Evolutionary conservation across 2,113 vertebrate species (phyloP).

Genomic region (Scopus umbretta): DNA sequence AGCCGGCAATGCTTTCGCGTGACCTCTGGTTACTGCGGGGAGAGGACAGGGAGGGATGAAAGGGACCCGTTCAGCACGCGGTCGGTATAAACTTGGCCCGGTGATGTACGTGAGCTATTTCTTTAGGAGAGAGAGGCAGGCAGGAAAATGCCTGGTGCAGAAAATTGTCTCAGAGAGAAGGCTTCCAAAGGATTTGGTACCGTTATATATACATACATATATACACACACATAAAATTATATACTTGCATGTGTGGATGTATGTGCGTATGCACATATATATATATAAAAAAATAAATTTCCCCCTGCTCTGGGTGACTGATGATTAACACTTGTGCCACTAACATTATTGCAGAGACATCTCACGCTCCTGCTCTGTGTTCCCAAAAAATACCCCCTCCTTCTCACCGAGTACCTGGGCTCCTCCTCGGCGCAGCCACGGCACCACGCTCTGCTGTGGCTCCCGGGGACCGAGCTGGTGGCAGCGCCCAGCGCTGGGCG

Average conservation of each 20-base stretch:
- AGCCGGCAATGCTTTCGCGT: rapidly evolving
- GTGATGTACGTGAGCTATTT: neutral
- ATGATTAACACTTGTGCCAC: neutral
- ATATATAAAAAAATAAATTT: neutral
- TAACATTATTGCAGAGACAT: neutral
- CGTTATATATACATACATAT: neutral
- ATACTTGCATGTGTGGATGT: neutral
- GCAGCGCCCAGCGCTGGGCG: neutral
- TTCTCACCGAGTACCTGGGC: neutral
- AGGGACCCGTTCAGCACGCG: neutral
- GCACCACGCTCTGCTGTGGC: neutral
- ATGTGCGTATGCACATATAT: neutral
- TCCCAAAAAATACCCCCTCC: neutral
- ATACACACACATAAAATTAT: neutral
- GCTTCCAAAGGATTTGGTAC: neutral
- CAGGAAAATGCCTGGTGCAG: neutral
- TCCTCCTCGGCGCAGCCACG: neutral
- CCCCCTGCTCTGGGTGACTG: neutral
- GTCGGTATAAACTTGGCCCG: neutral
- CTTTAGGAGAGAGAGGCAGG: neutral
- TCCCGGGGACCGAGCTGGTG: neutral
- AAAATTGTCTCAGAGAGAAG: neutral
- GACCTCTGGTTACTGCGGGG: neutral
- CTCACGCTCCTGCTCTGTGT: neutral
- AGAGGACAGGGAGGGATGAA: neutral